Evolutionary conservation across 2,888 invertebrate genomes (phyloP), one percentile per base, ranked within the genome.

Genomic region (Drymonia ruficornis): DNA sequence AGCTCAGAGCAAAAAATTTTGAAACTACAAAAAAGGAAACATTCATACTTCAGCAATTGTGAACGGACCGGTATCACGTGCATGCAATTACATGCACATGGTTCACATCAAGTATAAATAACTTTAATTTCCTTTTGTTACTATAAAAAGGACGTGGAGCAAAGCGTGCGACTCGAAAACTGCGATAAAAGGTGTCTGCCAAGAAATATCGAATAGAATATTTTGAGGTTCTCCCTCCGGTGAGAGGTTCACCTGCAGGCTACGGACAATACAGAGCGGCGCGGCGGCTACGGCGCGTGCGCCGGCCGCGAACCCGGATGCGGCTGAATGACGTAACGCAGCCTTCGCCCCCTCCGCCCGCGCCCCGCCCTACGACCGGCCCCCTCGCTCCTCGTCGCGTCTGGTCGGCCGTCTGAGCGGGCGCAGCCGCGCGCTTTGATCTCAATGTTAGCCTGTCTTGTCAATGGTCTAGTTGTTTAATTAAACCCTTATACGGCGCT

Each of bases 251-350:
- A 65, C 65, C 67, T 67, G 63, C 56, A 65, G 60, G 56, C 53
- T 59, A 57, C 56, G 64, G 66, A 73, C 74, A 76, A 75, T 74
- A 76, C 77, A 60, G 63, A 65, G 64, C 65, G 65, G 56, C n/a
- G 64, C 65, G 65, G 61, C 74, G n/a, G 28, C 9, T 65, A 60
- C 57, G 78, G 84, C 88, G 87, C 89, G 87, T 82, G 84, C 84
- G 80, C 74, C 87, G 89, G 87, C 86, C 89, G 86, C 89, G 91
- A 91, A 91, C 91, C 91, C 91, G 91, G 91, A 91, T 91, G 85
- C 86, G 76, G 81, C 78, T 57, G 78, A 72, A 68, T 88, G 91
- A 91, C 89, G 91, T 89, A 89, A 91, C 81, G 72, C 86, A 84
- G 86, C 86, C 87, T 86, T 85, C 83, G 55, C 71, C 66, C 67